Evolutionary conservation across 2,113 vertebrate species (phyloP).

Genomic region (Saguinus imperator): DNA sequence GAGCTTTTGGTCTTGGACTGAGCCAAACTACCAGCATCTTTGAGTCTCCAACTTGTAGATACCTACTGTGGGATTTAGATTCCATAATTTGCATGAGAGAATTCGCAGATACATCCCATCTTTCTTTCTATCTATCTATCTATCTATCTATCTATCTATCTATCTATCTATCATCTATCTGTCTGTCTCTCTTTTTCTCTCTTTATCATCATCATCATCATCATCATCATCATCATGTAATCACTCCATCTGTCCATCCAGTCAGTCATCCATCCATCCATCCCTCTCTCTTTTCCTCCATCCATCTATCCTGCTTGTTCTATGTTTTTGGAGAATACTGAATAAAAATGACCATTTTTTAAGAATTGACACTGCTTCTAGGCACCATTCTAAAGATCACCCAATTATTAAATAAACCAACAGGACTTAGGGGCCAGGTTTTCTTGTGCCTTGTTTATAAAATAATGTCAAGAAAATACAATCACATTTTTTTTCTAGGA

Average conservation of each 20-base stretch:
- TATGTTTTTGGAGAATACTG: background rate
- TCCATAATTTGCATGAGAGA: background rate
- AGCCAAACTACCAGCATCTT: background rate
- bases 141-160: too few species aligned
- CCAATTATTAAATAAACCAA: background rate
- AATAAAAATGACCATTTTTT: background rate
- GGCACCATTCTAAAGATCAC: background rate
- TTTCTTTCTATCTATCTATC: background rate
- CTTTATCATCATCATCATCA: too few species aligned
- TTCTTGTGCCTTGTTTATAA: background rate
- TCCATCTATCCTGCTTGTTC: background rate
- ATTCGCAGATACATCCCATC: background rate
- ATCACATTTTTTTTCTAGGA: background rate
- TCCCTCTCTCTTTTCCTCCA: background rate
- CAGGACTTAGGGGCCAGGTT: background rate
- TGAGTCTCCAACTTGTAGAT: background rate
- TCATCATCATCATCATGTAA: background rate
- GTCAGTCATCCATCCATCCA: background rate
- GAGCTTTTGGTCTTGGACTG: background rate
- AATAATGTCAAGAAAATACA: background rate
- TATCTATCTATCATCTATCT: too few species aligned
- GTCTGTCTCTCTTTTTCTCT: too few species aligned
- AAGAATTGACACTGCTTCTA: background rate
- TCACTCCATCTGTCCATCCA: background rate
- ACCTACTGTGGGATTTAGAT: background rate